Evolutionary conservation across 1,140 invertebrate species (phyloP).

Genomic region (Adoxophyes honmai): DNA sequence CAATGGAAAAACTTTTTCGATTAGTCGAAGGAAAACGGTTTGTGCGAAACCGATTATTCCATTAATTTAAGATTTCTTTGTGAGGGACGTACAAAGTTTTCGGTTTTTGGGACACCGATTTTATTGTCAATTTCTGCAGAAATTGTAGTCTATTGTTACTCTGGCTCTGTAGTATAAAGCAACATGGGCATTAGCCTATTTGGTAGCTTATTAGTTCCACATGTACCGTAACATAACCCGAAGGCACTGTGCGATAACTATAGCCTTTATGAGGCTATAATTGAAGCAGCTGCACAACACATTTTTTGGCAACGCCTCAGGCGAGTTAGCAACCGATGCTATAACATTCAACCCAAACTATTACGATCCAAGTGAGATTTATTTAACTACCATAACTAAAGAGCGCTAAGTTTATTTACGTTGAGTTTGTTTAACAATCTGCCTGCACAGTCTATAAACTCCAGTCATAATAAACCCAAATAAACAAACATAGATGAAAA

Average conservation of each 20-base stretch:
- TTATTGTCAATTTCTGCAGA: too few relatives aligned
- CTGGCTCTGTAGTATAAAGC: too few relatives aligned
- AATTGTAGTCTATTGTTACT: too few relatives aligned
- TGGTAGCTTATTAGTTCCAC: neutral
- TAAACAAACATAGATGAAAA: neutral
- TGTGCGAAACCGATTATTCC: too few relatives aligned
- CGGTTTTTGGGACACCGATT: too few relatives aligned
- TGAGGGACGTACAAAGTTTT: too few relatives aligned
- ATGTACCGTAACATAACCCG: neutral
- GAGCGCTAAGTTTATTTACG: neutral
- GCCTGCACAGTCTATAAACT: neutral
- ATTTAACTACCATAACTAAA: too few relatives aligned
- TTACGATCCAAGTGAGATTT: too few relatives aligned
- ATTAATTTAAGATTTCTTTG: too few relatives aligned
- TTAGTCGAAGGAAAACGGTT: neutral
- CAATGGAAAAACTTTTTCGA: constrained; percentile 8
- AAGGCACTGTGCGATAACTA: neutral
- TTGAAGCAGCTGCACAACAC: neutral
- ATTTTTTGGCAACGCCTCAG: constrained; percentile 1
- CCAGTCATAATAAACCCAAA: constrained; percentile 4
- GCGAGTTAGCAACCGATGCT: neutral
- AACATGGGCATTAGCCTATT: too few relatives aligned
- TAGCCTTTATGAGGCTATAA: neutral
- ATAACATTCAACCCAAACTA: too few relatives aligned
- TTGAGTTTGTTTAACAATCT: constrained; percentile 1